Conservation (phyloP, 2,113 vertebrate species). For the Procavia capensis region DNA sequence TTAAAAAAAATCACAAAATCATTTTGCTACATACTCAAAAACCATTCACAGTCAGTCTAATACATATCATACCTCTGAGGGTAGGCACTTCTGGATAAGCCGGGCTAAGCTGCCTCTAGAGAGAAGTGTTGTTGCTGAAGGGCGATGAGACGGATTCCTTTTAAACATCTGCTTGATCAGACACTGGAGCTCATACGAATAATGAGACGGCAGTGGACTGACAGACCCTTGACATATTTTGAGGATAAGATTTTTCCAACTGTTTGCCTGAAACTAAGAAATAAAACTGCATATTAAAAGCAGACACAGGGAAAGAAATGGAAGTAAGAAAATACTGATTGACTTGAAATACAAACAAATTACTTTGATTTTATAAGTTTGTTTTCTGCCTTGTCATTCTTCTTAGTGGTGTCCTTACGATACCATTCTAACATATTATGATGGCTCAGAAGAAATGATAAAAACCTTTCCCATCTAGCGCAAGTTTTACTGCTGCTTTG, state of each 20-base stretch:
- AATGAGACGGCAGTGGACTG: slow-evolving; percentile 90
- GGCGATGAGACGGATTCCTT: slow-evolving; percentile 92
- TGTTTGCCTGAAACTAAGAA: slow-evolving; percentile 94
- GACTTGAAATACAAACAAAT: not conserved
- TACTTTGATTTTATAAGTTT: slow-evolving; percentile 34
- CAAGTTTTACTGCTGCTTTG: not conserved
- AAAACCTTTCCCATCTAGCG: not conserved
- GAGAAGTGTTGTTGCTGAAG: slow-evolving; percentile 94
- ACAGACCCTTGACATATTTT: slow-evolving; percentile 95
- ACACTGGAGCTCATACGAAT: slow-evolving; percentile 93
- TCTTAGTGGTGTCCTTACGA: not conserved
- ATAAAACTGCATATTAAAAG: not conserved
- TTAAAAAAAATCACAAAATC: slow-evolving; percentile 27
- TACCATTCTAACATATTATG: not conserved
- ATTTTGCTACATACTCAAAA: not conserved
- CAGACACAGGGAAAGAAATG: not conserved
- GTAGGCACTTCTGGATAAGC: slow-evolving; percentile 85
- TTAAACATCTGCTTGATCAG: slow-evolving; percentile 96
- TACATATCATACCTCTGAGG: slow-evolving; percentile 85
- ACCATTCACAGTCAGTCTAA: not conserved
- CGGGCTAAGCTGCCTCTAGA: slow-evolving; percentile 87
- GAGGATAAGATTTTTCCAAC: slow-evolving; percentile 96
- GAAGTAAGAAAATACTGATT: not conserved
- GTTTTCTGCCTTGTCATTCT: not conserved
- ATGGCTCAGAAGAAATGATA: not conserved